Conservation (phyloP, 2,113 vertebrate species). For the Lagenorhynchus albirostris region DNA sequence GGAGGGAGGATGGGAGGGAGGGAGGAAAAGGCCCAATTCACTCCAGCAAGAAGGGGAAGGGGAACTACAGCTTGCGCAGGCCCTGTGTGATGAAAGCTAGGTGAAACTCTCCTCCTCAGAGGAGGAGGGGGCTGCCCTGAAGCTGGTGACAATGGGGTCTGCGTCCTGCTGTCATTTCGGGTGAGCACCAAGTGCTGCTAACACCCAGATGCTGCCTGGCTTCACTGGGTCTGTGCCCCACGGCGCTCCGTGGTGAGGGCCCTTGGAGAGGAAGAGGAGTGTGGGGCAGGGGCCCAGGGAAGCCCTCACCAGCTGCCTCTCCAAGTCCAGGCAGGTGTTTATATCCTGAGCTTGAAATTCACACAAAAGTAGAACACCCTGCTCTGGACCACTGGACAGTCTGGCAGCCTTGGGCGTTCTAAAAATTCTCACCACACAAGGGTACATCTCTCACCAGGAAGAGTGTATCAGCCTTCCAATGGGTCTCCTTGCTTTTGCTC, state of each 20-base stretch:
- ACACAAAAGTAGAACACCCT: not conserved
- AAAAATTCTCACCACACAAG: not conserved
- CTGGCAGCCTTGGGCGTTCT: not conserved
- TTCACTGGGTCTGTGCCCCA: not conserved
- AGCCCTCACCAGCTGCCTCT: not conserved
- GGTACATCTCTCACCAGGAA: not conserved
- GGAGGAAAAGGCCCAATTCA: not conserved
- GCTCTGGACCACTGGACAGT: not conserved
- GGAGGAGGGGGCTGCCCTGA: not conserved
- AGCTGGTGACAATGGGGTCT: not conserved
- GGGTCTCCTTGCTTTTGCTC: not conserved
- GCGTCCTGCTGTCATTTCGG: no score
- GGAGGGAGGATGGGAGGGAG: not conserved
- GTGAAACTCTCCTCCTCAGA: not conserved
- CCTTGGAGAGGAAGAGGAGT: not conserved
- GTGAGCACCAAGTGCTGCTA: not conserved
- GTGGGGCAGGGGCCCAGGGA: not conserved
- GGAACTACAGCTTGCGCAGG: not conserved
- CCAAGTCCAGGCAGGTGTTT: not conserved
- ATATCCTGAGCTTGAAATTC: not conserved
- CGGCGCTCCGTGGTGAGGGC: accelerated
- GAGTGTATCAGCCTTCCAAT: not conserved
- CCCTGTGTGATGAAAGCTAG: not conserved
- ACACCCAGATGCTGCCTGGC: not conserved
- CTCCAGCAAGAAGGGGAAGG: not conserved